Base-by-base conservation (phyloP, 2,113 vertebrate species). In the Vireo altiloquus region DNA sequence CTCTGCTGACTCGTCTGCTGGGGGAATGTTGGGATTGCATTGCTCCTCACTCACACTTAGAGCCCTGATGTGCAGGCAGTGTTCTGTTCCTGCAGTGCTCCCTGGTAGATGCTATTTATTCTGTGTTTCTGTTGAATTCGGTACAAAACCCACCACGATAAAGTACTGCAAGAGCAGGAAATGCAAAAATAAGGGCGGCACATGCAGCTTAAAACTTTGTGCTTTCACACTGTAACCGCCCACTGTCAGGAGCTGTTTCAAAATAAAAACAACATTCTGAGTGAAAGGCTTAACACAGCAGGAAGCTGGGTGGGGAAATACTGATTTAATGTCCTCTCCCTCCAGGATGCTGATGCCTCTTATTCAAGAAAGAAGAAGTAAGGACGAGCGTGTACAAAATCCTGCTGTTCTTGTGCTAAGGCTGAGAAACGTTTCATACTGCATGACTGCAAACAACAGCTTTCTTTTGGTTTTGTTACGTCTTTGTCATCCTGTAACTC, bases 301-400 rank as follows among this genome's bases (percentile, higher is more conserved):
- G 40, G 30, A 47, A 27, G 14, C 42, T 10, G 31, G 16, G 5
- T 40, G 31, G 35, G 22, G 22, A 69, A 80, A 83, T 61, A 53
- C 63, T 92, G 44, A 96, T 52, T 40, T 61, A 3, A 50, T 83
- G 44, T 89, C 21, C 59, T 96, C 53, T 94, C 17, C 22, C 61
- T 97, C 35, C 94, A 99, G 99, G 99, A 99, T 64, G 98, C 99
- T 33, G 99, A 99, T 95, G 92, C 95, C 39, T 97, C 98, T 37
- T 99, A 99, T 52, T 99, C 98, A 95, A 98, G 95, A 69, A 98
- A 98, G 94, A 97, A 46, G 94, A 98, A 95, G 49, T 98, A 87
- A 98, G 70, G 57, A 90, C 5, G 12, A 47, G 28, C 0, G 0
- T 56, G 60, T 31, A 61, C 72, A 47, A 50, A 57, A 23, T n/a